A percentile compares a stretch with the other conserved stretches of the same genome.
phyloP scores from a whole-genome alignment of 30 jellyfish, hydroid and myxozoan species.

The Cassiopea andromeda region DNA sequence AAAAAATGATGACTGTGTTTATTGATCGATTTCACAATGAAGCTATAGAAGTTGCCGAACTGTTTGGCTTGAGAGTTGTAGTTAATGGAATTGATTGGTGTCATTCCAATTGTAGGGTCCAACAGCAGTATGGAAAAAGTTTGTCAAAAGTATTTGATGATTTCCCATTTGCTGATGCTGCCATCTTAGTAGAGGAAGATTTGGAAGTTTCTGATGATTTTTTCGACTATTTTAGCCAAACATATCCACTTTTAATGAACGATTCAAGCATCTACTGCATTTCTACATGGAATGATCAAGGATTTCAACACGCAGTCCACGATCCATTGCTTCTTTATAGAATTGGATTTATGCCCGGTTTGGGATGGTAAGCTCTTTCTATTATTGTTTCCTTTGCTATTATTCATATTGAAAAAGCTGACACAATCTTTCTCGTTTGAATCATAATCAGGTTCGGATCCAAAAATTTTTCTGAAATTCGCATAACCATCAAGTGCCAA shows the following conservation, averaged over 20 bases:
- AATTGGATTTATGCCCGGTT: no score
- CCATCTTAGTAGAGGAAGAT: slow-evolving; percentile 96
- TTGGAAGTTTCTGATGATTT: slow-evolving; percentile 93
- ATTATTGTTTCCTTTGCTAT: no score
- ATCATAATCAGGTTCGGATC: no score
- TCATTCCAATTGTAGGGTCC: slow-evolving; percentile 89
- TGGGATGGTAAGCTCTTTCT: no score
- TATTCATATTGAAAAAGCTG: no score
- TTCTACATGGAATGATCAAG: slow-evolving; percentile 99
- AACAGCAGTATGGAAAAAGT: slow-evolving; percentile 96
- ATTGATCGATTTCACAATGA: slow-evolving; percentile 86
- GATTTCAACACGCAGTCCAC: slow-evolving; percentile 86
- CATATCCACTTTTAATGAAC: neutral
- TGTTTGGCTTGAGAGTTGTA: slow-evolving; percentile 78
- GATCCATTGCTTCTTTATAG: neutral
- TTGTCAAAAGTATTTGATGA: slow-evolving; percentile 80
- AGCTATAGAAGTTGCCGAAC: slow-evolving; percentile 92
- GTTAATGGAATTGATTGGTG: slow-evolving; percentile 84
- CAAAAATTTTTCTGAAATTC: no score
- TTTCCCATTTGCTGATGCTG: slow-evolving; percentile 80
- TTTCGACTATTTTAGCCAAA: slow-evolving; percentile 79
- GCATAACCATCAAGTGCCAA: no score
- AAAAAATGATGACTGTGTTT: slow-evolving; percentile 80
- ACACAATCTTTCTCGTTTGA: no score
- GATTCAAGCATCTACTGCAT: slow-evolving; percentile 92